A percentile compares a stretch with the other conserved stretches of the same genome.
These are phyloP conservation scores for Phenganax subtilis DNA, from an alignment of 92 coral and sea anemone species.

Conservation along the genomic window DNA sequence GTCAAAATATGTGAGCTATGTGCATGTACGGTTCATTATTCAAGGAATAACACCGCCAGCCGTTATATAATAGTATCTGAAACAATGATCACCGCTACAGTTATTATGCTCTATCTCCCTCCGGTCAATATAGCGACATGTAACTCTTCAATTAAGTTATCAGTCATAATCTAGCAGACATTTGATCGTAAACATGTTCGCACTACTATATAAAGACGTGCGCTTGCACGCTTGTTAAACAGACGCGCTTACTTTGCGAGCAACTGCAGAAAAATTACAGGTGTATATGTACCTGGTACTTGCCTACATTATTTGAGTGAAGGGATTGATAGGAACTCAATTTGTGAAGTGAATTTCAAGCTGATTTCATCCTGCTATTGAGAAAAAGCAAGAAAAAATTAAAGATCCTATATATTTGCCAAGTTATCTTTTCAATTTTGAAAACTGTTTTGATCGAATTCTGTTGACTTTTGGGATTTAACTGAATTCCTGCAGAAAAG, in stretches of 20 bases:
- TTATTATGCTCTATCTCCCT: background rate
- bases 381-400: too few relatives aligned
- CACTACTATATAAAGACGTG: background rate
- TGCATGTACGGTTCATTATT: too few relatives aligned
- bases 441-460: too few relatives aligned
- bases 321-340: too few relatives aligned
- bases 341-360: too few relatives aligned
- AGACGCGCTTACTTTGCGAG: background rate
- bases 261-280: background rate
- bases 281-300: too few relatives aligned
- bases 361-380: too few relatives aligned
- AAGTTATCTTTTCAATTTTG: too few relatives aligned
- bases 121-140: constrained; percentile 3
- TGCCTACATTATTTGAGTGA: too few relatives aligned
- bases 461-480: too few relatives aligned
- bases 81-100: background rate
- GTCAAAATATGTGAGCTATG: constrained; percentile 9
- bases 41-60: background rate
- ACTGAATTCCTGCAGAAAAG: too few relatives aligned
- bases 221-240: background rate
- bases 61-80: background rate
- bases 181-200: constrained; percentile 15
- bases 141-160: constrained; percentile 5
- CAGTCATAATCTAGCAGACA: constrained; percentile 3
- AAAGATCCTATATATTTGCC: too few relatives aligned